These are phyloP conservation scores for Brotula barbata DNA, from an alignment of 2,797 vertebrate genomes.

Conservation along the genomic window DNA sequence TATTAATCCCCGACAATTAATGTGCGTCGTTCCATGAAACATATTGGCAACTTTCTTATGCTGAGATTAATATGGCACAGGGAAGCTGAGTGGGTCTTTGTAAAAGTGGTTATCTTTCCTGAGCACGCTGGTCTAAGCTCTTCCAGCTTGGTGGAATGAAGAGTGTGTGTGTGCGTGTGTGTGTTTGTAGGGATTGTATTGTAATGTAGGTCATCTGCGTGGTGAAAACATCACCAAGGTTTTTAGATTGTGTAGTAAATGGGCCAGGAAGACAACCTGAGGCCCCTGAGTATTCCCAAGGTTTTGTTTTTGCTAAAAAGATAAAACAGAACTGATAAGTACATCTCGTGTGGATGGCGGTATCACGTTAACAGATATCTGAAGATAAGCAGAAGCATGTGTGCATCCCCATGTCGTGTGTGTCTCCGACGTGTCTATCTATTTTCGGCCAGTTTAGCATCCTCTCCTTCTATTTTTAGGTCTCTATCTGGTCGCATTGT, in stretches of 20 bases:
- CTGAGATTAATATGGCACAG: conserved; percentile 75
- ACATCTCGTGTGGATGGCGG: too few species aligned
- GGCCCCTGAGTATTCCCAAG: conserved; percentile 10
- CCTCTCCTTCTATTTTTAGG: conserved; percentile 70
- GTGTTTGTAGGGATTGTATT: conserved; percentile 52
- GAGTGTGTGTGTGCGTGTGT: conserved; percentile 26
- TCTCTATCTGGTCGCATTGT: conserved; percentile 98
- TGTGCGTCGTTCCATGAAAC: conserved; percentile 63
- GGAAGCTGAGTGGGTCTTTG: conserved; percentile 68
- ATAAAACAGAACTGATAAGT: not conserved
- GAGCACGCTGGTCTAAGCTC: conserved; percentile 72
- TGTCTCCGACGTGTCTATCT: not conserved
- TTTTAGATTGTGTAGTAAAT: conserved; percentile 49
- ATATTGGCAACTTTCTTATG: conserved; percentile 74
- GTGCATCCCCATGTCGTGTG: too few species aligned
- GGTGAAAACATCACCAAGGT: conserved; percentile 46
- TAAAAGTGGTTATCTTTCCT: conserved; percentile 75
- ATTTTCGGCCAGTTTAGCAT: conserved; percentile 12
- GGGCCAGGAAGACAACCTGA: conserved; percentile 11
- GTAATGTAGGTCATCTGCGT: conserved; percentile 68
- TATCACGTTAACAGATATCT: not conserved
- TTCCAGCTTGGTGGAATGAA: conserved; percentile 60
- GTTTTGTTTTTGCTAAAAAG: not conserved
- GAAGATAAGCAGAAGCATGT: not conserved
- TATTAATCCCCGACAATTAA: conserved; percentile 77